Conservation (phyloP, 2,797 vertebrate species). For the Trichosurus vulpecula region DNA sequence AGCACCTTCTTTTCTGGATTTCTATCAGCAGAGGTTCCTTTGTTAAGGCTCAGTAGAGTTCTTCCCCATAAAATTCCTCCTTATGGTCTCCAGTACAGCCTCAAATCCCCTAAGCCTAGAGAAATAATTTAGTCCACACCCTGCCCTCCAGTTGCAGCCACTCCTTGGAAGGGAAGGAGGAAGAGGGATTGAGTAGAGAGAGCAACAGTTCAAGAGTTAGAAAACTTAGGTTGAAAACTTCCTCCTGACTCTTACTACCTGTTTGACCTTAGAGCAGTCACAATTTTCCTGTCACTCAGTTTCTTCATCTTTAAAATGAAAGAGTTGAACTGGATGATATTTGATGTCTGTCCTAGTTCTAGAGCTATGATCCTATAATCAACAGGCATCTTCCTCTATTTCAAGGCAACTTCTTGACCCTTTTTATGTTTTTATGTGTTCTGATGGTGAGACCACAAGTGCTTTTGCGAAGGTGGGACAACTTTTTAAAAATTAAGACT, state of each 20-base stretch:
- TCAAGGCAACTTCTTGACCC: neutral
- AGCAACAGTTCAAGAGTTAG: neutral
- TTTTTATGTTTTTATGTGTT: neutral
- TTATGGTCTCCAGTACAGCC: neutral
- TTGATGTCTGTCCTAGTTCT: neutral
- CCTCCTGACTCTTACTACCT: neutral
- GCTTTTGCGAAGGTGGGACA: neutral
- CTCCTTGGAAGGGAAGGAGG: neutral
- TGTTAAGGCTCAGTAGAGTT: neutral
- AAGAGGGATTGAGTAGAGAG: neutral
- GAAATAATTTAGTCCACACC: neutral
- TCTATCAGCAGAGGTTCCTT: neutral
- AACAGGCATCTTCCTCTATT: neutral
- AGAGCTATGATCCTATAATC: neutral
- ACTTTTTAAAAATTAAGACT: neutral
- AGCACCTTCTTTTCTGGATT: neutral
- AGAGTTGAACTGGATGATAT: neutral
- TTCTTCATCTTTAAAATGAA: constrained; percentile 24
- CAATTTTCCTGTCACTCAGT: neutral
- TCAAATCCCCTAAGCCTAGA: neutral
- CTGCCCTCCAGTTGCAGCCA: neutral
- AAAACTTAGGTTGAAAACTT: neutral
- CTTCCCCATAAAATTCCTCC: neutral
- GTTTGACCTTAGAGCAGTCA: neutral
- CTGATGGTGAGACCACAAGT: neutral